These are phyloP conservation scores for Ooceraea biroi DNA, from an alignment of 1,140 invertebrate species.

Conservation along the genomic window DNA sequence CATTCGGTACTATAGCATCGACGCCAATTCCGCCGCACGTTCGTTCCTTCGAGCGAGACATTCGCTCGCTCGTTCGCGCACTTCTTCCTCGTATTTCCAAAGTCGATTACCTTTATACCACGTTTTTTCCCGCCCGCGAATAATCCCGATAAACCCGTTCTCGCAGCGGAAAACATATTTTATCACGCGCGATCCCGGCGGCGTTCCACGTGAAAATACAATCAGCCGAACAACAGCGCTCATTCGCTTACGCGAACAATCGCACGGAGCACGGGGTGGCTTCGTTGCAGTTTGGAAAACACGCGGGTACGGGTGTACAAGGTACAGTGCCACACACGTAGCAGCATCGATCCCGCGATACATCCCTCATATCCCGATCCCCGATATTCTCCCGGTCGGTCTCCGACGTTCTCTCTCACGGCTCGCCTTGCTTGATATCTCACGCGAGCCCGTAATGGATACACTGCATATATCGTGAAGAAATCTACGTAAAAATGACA, in stretches of 20 bases:
- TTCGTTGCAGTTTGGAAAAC: constrained; percentile 22
- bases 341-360: constrained; percentile 34
- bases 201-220: not conserved
- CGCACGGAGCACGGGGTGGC: not conserved
- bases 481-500: constrained; percentile 56
- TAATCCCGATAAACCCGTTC: too few species aligned
- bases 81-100: too few species aligned
- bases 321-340: too few species aligned
- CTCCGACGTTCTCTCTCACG: too few species aligned
- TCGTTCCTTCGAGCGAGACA: too few species aligned
- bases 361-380: not conserved
- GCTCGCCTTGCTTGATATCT: constrained; percentile 50
- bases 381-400: constrained; percentile 9
- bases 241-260: not conserved
- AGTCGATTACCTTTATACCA: too few species aligned
- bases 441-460: constrained; percentile 22
- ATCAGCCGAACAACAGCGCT: not conserved
- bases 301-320: too few species aligned
- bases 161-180: not conserved
- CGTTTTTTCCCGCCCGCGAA: too few species aligned
- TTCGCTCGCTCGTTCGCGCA: too few species aligned
- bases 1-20: too few species aligned
- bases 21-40: not conserved
- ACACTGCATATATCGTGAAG: constrained; percentile 30
- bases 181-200: too few species aligned